A percentile compares a stretch with the other conserved stretches of the same genome.
phyloP scores from a whole-genome alignment of 2,113 vertebrate genomes.

The Seriola quinqueradiata region DNA sequence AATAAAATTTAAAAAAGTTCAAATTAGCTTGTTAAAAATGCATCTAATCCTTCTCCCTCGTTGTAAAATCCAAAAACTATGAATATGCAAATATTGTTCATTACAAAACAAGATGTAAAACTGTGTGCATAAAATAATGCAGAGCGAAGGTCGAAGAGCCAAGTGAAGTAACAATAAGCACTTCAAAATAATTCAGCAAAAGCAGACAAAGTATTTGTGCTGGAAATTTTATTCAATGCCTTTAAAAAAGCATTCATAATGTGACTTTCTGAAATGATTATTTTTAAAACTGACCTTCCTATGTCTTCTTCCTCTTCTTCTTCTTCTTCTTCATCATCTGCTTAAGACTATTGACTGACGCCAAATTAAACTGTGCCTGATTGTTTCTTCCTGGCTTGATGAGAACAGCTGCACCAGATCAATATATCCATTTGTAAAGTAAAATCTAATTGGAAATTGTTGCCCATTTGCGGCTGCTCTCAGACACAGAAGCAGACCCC shows the following conservation, averaged over 20 bases:
- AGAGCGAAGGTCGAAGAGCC: neutral
- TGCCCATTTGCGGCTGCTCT: conserved; percentile 50
- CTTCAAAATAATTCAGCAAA: conserved; percentile 3
- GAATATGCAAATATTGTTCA: neutral
- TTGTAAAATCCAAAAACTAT: neutral
- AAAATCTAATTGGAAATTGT: conserved; percentile 75
- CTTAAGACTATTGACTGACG: conserved; percentile 50
- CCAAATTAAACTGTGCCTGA: conserved; percentile 66
- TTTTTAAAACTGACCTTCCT: conserved; percentile 37
- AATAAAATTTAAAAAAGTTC: neutral
- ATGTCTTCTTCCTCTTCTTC: conserved; percentile 18
- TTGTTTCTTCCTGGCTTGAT: conserved; percentile 67
- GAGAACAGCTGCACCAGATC: conserved; percentile 72
- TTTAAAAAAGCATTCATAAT: neutral
- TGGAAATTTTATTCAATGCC: neutral
- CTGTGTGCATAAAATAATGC: neutral
- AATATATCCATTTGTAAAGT: conserved; percentile 74
- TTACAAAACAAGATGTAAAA: neutral
- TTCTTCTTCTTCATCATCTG: conserved; percentile 24
- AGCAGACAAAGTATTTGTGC: neutral
- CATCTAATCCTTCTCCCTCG: neutral
- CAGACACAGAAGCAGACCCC: conserved; percentile 21
- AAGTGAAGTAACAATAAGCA: neutral
- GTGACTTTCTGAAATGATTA: neutral
- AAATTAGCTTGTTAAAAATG: neutral